Conservation (phyloP, 2,113 vertebrate species). For the Opisthocomus hoazin region DNA sequence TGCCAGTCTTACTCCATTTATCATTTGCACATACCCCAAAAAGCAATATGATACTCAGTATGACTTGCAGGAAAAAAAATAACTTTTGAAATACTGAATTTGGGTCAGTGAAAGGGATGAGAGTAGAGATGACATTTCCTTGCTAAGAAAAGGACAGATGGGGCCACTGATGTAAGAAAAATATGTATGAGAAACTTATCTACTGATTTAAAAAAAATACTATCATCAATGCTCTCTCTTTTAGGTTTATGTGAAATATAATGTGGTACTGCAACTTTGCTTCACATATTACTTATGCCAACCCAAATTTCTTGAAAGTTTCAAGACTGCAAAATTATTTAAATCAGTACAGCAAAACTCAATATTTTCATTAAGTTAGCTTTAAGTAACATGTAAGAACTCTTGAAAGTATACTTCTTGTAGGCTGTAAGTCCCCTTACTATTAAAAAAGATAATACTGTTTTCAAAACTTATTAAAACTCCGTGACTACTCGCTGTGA, state of each 20-base stretch:
- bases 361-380: neutral
- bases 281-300: neutral
- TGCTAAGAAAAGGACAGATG: neutral
- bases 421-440: neutral
- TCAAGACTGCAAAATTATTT: neutral
- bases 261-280: neutral
- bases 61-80: neutral
- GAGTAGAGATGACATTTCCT: neutral
- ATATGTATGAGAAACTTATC: neutral
- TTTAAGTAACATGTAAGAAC: neutral
- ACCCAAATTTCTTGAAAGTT: neutral
- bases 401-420: neutral
- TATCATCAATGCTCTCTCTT: neutral
- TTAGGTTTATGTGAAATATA: neutral
- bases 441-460: neutral
- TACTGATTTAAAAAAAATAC: neutral
- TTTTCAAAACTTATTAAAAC: neutral
- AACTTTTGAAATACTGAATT: neutral
- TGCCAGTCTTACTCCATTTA: neutral
- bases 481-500: neutral
- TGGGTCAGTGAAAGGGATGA: neutral
- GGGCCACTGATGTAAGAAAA: neutral
- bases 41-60: neutral
- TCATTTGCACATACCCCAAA: neutral
- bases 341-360: neutral